These are phyloP conservation scores for Acrocera orbiculus DNA, from an alignment of 2,888 invertebrate species.

Conservation along the genomic window DNA sequence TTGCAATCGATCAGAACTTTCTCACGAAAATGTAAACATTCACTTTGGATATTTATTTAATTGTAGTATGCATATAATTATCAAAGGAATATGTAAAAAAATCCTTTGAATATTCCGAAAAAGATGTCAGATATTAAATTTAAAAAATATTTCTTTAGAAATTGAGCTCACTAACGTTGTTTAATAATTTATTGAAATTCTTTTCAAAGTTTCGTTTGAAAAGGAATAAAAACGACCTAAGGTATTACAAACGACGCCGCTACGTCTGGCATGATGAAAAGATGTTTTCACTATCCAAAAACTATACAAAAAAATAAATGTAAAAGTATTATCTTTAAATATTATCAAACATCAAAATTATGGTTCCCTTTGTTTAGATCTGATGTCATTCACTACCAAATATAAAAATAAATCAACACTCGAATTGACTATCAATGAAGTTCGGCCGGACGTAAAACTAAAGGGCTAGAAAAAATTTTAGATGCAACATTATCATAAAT, in stretches of 20 bases:
- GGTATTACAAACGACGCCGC: constrained; percentile 9
- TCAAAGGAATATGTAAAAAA: neutral
- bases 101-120: neutral
- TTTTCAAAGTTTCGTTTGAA: neutral
- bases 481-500: too few species aligned
- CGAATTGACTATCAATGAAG: too few species aligned
- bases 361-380: too few species aligned
- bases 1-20: neutral
- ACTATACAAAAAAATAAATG: too few species aligned
- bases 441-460: too few species aligned
- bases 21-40: too few species aligned
- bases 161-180: neutral
- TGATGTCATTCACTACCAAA: too few species aligned
- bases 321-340: too few species aligned
- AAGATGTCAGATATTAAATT: neutral
- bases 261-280: constrained; percentile 6
- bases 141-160: neutral
- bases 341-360: too few species aligned
- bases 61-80: constrained; percentile 4
- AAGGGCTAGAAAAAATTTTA: too few species aligned
- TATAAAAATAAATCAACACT: too few species aligned
- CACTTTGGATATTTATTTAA: constrained; percentile 4
- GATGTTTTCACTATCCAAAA: too few species aligned
- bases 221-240: neutral
- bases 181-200: constrained; percentile 4